Evolutionary conservation across 1,140 invertebrate species (phyloP).

Genomic region (Panulirus ornatus): DNA sequence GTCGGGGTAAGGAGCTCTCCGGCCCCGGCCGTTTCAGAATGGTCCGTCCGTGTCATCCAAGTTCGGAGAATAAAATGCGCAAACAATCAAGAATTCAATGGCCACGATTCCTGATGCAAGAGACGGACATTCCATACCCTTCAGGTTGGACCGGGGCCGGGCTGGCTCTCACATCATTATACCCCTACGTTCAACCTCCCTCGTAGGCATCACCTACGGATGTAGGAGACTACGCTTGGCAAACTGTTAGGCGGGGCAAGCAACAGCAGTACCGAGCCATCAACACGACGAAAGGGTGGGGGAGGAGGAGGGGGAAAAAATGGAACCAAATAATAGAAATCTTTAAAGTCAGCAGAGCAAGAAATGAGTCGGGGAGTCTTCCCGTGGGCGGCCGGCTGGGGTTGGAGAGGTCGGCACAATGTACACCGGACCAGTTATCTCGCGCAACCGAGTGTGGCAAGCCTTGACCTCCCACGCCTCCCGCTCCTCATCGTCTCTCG

Average conservation of each 20-base stretch:
- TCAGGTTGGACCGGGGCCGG: neutral
- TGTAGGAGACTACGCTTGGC: neutral
- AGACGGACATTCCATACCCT: slow-evolving; percentile 37
- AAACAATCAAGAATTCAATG: neutral
- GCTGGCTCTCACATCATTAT: neutral
- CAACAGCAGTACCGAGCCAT: too few relatives aligned
- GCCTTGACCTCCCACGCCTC: slow-evolving; percentile 35
- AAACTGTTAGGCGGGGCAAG: too few relatives aligned
- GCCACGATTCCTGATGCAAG: slow-evolving; percentile 16
- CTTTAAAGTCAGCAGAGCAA: slow-evolving; percentile 40
- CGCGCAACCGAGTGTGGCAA: slow-evolving; percentile 57
- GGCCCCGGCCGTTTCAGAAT: neutral
- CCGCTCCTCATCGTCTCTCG: neutral
- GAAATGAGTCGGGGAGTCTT: slow-evolving; percentile 24
- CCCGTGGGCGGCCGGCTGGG: slow-evolving; percentile 16
- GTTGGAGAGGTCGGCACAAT: slow-evolving; percentile 23
- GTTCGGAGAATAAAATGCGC: neutral
- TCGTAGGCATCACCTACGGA: neutral
- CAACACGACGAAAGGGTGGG: too few relatives aligned
- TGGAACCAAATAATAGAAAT: neutral
- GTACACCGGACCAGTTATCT: slow-evolving; percentile 60
- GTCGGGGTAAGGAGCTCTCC: too few relatives aligned
- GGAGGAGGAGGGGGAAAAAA: too few relatives aligned
- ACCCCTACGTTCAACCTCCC: neutral
- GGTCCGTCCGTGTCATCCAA: slow-evolving; percentile 12